Base-by-base conservation (phyloP, 1,140 invertebrate species). In the Camponotus vicinus region DNA sequence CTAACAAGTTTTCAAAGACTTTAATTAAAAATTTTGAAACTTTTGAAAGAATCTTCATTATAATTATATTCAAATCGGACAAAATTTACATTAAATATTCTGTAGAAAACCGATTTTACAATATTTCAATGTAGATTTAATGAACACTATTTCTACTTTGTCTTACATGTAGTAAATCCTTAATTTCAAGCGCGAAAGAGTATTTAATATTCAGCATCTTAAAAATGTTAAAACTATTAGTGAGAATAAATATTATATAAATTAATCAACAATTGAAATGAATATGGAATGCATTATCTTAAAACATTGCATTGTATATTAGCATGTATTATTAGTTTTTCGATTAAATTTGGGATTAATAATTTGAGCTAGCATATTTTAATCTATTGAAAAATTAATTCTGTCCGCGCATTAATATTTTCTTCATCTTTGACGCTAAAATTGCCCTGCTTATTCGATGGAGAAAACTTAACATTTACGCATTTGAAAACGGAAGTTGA, bases 11-110 rank as follows among this genome's bases (percentile, higher is more conserved):
- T 21, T 27, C 27, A 70, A 8, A 59, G 15, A 40, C 9, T 71
- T 71, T 57, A 71, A 80, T 71, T 40, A 11, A 69, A 71, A 42
- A 71, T 11, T 59, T 52, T 59, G 2, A 71, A 32, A 80, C 59
- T 59, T 77, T 0, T 37, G 9, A 67, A 67, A 13, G n/a, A 52
- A 52, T 34, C 3, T 37, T 18, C 15, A 18, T 27, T 64, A 63
- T 78, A 66, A 78, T 66, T 45, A 78, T 45, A 45, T 66, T 77
- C 27, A 37, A 61, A 27, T 76, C 7, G 59, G 15, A 40, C 2
- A 61, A 45, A 77, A 0, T 63, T 15, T 63, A 4, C 3, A 52
- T 70, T 52, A 70, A 78, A 78, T 15, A 67, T 67, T 40, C 8
- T 18, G 27, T 32, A 15, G n/a, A 27, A 27, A 18, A 32, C 40